A percentile compares a stretch with the other conserved stretches of the same genome.
Conservation (phyloP, 1,140 invertebrate species). For the Drosophila malerkotliana region DNA sequence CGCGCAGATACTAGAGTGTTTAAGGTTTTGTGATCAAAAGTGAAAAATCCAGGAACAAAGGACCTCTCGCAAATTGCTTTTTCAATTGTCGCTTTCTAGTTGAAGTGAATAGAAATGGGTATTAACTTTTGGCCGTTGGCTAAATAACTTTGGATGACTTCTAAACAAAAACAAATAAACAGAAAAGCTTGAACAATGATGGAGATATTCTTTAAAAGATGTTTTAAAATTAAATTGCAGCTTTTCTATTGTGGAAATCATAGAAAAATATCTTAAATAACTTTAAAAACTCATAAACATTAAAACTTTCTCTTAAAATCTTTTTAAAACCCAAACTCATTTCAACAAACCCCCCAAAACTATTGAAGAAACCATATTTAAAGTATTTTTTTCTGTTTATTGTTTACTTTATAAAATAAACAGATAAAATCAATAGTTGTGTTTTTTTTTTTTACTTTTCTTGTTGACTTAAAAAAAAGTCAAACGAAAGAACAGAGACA, state of each 20-base stretch:
- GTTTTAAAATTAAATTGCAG: no score
- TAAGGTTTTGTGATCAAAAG: constrained; percentile 19
- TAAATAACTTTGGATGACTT: constrained; percentile 7
- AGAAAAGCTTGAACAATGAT: background rate
- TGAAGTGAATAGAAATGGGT: constrained; percentile 14
- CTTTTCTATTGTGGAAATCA: no score
- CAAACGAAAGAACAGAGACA: background rate
- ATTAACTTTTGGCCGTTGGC: constrained; percentile 15
- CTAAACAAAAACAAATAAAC: constrained; percentile 4
- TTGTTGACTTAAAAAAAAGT: background rate
- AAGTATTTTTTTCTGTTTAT: background rate
- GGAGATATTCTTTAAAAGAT: background rate
- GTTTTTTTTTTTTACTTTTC: no score
- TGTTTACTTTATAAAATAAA: constrained; percentile 1
- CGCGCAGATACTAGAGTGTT: constrained; percentile 12
- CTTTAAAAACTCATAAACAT: no score
- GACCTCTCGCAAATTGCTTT: constrained; percentile 22
- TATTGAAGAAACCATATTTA: background rate
- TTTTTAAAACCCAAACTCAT: no score
- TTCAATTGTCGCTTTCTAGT: constrained; percentile 26
- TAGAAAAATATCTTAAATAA: no score
- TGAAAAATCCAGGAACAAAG: background rate
- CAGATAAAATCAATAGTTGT: background rate
- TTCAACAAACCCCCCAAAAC: no score
- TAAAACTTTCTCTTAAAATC: no score